Base-by-base conservation (phyloP, 2,888 invertebrate genomes). In the Mesoligia furuncula region DNA sequence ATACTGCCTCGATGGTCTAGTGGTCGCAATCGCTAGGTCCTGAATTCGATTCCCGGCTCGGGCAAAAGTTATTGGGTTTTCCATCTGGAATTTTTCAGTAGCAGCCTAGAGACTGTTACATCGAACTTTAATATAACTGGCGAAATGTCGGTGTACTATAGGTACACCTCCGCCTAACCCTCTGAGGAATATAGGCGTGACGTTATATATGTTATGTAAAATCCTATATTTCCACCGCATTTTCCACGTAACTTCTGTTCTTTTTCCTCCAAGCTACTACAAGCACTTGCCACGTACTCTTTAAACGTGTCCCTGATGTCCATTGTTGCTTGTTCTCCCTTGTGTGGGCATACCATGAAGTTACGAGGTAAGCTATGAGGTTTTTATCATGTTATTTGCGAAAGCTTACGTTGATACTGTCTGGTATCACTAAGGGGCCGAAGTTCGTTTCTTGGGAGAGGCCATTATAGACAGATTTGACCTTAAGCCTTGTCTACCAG, bases 281-380 rank as follows among this genome's bases (percentile, higher is more conserved):
- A 51, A 31, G 42, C 61, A 69, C 62, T 79, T 15, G 4, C 73
- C 80, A 51, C 73, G 76, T 64, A 61, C 61, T 27, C 24, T 57
- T 75, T 61, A 48, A 78, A 79, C 68, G 68, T 69, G 69, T 79
- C 84, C 42, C 61, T 39, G n/a, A 79, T 20, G 72, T 51, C 68
- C n/a, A 51, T 51, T 64, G 75, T 70, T 13, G 59, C 39, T 15
- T 78, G 80, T 57, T 57, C 61, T 59, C 64, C 42, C 51, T 54
- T 31, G 15, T 42, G 61, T 36, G 51, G 45, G 51, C 80, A 48
- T 39, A 51, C 42, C 73, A 61, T 39, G 59, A 36, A 73, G 24
- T 54, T 27, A 42, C 36, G n/a, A n/a, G n/a, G n/a, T n/a, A n/a
- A 17, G 15, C 17, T 57, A 15, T 45, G 48, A 68, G 27, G 11